These are phyloP conservation scores for Parasteatoda tepidariorum DNA, from an alignment of 1,140 invertebrate genomes.

Conservation along the genomic window DNA sequence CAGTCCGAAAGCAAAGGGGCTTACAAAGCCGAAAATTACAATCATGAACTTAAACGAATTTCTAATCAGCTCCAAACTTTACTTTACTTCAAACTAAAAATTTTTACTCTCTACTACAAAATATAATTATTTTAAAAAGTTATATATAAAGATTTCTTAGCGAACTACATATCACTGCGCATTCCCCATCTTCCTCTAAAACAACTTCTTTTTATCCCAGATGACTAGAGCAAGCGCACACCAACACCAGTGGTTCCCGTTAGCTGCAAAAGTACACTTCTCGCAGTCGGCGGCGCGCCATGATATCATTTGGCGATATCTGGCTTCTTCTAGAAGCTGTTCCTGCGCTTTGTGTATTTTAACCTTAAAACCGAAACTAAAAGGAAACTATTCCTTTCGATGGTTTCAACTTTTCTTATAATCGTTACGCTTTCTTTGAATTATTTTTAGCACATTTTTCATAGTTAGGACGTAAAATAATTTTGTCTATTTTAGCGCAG, in stretches of 20 bases:
- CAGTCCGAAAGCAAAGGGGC: constrained; percentile 39
- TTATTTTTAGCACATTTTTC: no score
- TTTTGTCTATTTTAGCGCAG: no score
- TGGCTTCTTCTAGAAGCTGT: background rate
- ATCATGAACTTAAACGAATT: background rate
- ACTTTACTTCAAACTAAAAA: background rate
- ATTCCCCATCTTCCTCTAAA: constrained; percentile 33
- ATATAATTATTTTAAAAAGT: background rate
- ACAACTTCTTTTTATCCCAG: constrained; percentile 45
- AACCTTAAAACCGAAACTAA: constrained; percentile 6
- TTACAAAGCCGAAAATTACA: background rate
- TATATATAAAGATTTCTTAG: background rate
- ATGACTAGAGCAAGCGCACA: constrained; percentile 7
- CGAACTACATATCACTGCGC: constrained; percentile 54
- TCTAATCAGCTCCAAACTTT: background rate
- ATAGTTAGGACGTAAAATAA: no score
- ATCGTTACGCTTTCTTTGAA: no score
- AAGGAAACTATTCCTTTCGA: background rate
- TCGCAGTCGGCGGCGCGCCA: background rate
- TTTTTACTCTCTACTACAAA: background rate
- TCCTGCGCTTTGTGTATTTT: no score
- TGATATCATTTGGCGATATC: background rate
- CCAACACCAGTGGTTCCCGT: constrained; percentile 21
- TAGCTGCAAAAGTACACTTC: constrained; percentile 38
- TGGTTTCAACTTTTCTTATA: no score